Percentiles rank a stretch among this genome's conserved stretches.
phyloP scores from a whole-genome alignment of 2,888 invertebrate species.

The Macrophya annulata region DNA sequence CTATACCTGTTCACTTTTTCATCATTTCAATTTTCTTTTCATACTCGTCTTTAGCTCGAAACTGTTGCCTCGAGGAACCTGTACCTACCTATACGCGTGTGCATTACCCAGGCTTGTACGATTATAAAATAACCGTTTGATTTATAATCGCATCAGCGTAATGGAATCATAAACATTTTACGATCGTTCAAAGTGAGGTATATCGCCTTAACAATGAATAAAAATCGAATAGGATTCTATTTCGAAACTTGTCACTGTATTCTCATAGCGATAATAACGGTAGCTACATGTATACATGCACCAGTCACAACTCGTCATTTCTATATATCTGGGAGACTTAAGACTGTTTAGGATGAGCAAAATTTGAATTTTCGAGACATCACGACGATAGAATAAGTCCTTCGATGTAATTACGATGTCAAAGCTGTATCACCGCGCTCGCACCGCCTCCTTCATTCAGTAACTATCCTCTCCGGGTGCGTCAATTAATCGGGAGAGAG shows the following conservation, averaged over 20 bases:
- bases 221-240: constrained; percentile 1
- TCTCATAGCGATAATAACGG: neutral
- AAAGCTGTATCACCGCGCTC: constrained; percentile 24
- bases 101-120: neutral
- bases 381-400: neutral
- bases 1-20: constrained; percentile 8
- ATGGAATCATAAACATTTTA: constrained; percentile 33
- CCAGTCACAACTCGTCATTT: neutral
- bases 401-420: constrained; percentile 43
- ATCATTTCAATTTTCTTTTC: constrained; percentile 5
- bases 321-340: neutral
- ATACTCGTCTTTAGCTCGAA: neutral
- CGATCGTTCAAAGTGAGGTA: neutral
- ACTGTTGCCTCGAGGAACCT: neutral
- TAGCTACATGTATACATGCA: too few relatives aligned
- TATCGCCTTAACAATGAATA: constrained; percentile 4
- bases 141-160: constrained; percentile 39
- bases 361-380: neutral
- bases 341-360: neutral
- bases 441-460: constrained; percentile 29
- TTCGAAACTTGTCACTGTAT: neutral
- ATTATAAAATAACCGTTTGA: constrained; percentile 25
- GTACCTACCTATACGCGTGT: neutral
- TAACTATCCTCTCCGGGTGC: constrained; percentile 42
- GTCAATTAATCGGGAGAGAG: constrained; percentile 45